These are phyloP conservation scores for Peromyscus nudipes DNA, from an alignment of 2,797 vertebrate species.

Conservation along the genomic window DNA sequence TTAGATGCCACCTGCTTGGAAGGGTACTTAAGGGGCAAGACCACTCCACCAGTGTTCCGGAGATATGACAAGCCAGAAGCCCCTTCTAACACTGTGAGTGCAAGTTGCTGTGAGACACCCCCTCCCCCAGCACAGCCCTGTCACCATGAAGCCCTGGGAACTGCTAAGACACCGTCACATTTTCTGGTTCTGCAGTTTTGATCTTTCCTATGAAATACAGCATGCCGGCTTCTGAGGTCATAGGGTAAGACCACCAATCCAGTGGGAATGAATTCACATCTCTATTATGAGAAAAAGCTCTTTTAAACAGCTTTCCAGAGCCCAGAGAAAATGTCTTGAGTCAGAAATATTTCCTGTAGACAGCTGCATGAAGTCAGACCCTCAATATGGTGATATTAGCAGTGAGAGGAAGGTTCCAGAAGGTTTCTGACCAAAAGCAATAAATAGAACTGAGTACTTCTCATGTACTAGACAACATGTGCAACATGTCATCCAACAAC, in stretches of 20 bases:
- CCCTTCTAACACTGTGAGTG: neutral
- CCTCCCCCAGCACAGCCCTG: neutral
- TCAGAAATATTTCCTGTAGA: conserved; percentile 30
- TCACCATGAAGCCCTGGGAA: neutral
- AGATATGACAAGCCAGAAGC: neutral
- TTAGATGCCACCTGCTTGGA: neutral
- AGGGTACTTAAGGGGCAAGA: neutral
- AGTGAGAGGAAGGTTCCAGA: neutral
- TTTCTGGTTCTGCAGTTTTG: neutral
- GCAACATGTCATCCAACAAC: neutral
- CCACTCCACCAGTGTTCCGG: neutral
- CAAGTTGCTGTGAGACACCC: neutral
- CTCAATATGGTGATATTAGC: neutral
- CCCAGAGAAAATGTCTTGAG: conserved; percentile 8
- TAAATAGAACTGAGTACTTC: neutral
- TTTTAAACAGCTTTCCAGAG: conserved; percentile 34
- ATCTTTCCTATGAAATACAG: neutral
- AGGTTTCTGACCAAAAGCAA: neutral
- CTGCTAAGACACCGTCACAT: neutral
- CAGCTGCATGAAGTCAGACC: neutral
- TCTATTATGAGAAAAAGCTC: neutral
- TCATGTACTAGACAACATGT: neutral
- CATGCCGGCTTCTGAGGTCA: neutral
- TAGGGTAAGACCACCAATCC: neutral
- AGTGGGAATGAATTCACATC: neutral